Percentiles rank a stretch among this genome's conserved stretches.
These are phyloP conservation scores for Ctenicera cuprea DNA, from an alignment of 2,888 invertebrate species.

Conservation along the genomic window DNA sequence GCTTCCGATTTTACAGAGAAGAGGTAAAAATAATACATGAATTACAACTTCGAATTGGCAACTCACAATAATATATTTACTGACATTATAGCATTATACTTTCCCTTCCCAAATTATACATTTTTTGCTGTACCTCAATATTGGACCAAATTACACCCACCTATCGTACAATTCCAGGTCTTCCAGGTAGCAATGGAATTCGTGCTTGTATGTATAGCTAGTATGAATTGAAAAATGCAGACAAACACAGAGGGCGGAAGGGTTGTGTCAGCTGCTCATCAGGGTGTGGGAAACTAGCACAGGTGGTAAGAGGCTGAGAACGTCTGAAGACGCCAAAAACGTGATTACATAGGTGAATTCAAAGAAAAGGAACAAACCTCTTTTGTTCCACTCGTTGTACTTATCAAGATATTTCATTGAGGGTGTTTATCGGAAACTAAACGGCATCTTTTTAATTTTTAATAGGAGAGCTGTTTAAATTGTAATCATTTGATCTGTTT, in stretches of 20 bases:
- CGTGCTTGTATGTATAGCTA: constrained; percentile 39
- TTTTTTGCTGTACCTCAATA: constrained; percentile 12
- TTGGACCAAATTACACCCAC: constrained; percentile 1
- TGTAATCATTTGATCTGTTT: too few species aligned
- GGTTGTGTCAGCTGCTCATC: constrained; percentile 68
- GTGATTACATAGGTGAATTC: constrained; percentile 40
- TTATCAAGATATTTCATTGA: constrained; percentile 9
- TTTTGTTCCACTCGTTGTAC: constrained; percentile 1
- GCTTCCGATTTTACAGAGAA: too few species aligned
- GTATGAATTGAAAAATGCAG: constrained; percentile 48
- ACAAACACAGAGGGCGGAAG: constrained; percentile 65
- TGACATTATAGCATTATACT: too few species aligned
- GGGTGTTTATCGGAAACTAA: constrained; percentile 16
- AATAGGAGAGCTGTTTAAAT: not conserved
- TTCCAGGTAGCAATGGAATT: constrained; percentile 44
- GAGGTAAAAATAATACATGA: too few species aligned
- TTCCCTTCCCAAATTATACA: too few species aligned
- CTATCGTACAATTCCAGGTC: constrained; percentile 22
- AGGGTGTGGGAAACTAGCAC: constrained; percentile 70
- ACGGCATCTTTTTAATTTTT: not conserved
- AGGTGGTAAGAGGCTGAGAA: constrained; percentile 66
- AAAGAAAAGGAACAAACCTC: constrained; percentile 30
- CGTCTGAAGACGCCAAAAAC: constrained; percentile 47
- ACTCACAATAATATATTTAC: too few species aligned
- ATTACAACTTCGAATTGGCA: too few species aligned